phyloP scores from a whole-genome alignment of 2,113 vertebrate species.

The Apus apus region DNA sequence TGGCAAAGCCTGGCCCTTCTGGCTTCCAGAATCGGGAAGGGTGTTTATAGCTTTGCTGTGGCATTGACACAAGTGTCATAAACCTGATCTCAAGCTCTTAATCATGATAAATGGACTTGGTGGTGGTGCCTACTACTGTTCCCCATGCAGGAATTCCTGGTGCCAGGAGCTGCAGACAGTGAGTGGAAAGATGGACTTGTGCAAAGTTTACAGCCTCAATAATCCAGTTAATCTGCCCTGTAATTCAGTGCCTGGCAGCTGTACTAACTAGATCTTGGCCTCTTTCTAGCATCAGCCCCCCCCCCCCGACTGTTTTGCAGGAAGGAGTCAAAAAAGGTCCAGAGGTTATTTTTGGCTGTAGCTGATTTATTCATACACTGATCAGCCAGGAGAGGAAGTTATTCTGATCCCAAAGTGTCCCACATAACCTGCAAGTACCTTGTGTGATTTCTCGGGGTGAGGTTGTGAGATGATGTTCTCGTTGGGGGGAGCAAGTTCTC shows the following conservation, averaged over 20 bases:
- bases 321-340: conserved; percentile 15
- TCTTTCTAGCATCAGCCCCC: neutral
- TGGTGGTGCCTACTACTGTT: neutral
- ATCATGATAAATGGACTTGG: neutral
- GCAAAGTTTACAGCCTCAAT: neutral
- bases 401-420: conserved; percentile 51
- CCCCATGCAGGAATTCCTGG: neutral
- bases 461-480: neutral
- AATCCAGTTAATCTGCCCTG: neutral
- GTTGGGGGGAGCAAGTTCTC: neutral
- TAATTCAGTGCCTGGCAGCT: conserved; percentile 10
- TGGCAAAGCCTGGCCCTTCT: neutral
- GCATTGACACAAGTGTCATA: neutral
- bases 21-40: neutral
- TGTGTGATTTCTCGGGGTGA: neutral
- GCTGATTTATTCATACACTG: neutral
- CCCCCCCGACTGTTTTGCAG: neutral
- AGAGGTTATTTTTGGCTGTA: conserved; percentile 43
- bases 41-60: neutral
- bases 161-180: neutral
- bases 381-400: conserved; percentile 24
- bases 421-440: neutral
- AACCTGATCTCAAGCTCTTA: neutral
- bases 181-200: neutral
- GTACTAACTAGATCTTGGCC: neutral